Conservation (phyloP, 2,888 invertebrate genomes). For the Parnassius mnemosyne region DNA sequence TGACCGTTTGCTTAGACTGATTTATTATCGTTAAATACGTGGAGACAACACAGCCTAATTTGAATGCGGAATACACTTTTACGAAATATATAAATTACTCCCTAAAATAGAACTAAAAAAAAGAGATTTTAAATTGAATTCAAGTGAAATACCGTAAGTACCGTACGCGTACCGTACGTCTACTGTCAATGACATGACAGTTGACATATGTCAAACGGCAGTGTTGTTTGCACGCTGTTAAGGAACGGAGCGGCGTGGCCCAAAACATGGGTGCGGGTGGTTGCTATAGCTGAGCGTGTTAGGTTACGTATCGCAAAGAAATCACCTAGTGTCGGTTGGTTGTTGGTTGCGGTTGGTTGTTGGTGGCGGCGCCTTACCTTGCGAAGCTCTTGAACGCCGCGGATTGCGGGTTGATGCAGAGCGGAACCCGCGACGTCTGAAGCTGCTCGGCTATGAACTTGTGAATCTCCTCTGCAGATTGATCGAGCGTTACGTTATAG, state of each 20-base stretch:
- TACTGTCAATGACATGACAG: conserved; percentile 22
- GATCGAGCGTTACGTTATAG: conserved; percentile 18
- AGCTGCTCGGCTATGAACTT: conserved; percentile 98
- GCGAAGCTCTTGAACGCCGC: conserved; percentile 99
- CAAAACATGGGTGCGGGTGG: conserved; percentile 68
- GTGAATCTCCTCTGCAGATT: conserved; percentile 95
- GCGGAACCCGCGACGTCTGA: conserved; percentile 96
- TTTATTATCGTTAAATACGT: conserved; percentile 41
- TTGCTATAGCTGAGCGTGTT: conserved; percentile 50
- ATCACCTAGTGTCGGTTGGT: conserved; percentile 79
- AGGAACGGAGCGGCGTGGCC: conserved; percentile 48
- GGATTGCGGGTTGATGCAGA: conserved; percentile 99
- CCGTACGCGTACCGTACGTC: conserved; percentile 29
- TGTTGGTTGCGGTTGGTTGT: conserved; percentile 51
- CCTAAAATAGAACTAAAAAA: not conserved
- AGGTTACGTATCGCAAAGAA: conserved; percentile 77
- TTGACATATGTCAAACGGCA: conserved; percentile 21
- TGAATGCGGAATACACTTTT: conserved; percentile 12
- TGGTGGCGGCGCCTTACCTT: conserved; percentile 88
- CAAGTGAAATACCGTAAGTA: not conserved
- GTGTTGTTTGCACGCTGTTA: conserved; percentile 51
- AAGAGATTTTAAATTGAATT: not conserved
- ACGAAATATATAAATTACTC: too few species aligned
- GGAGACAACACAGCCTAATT: conserved; percentile 59
- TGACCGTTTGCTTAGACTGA: conserved; percentile 67